A percentile compares a stretch with the other conserved stretches of the same genome.
phyloP scores from a whole-genome alignment of 1,140 invertebrate species.

The Apis mellifera region Amel_HAv3.1 CM009937.2:1785501-1786000 shows the following conservation, averaged over 20 bases:
- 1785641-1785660: constrained; percentile 45
- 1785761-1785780: too few relatives aligned
- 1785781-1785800: background rate
- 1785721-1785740: background rate
- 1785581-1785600: background rate
- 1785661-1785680: constrained; percentile 32
- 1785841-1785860: constrained; percentile 44
- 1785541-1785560: background rate
- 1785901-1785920: constrained; percentile 46
- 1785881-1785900: constrained; percentile 31
- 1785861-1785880: constrained; percentile 35
- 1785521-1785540: constrained; percentile 23
- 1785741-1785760: constrained; percentile 7
- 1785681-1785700: constrained; percentile 38
- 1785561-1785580: background rate
- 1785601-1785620: constrained; percentile 31
- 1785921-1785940: constrained; percentile 44
- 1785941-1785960: background rate
- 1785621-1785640: background rate
- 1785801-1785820: constrained; percentile 54
- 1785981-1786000: too few relatives aligned
- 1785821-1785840: constrained; percentile 45
- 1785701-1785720: constrained; percentile 46
- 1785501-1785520: constrained; percentile 46
- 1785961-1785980: too few relatives aligned